These are phyloP conservation scores for Drosophila cracens DNA, from an alignment of 2,888 invertebrate genomes.

Conservation along the genomic window DNA sequence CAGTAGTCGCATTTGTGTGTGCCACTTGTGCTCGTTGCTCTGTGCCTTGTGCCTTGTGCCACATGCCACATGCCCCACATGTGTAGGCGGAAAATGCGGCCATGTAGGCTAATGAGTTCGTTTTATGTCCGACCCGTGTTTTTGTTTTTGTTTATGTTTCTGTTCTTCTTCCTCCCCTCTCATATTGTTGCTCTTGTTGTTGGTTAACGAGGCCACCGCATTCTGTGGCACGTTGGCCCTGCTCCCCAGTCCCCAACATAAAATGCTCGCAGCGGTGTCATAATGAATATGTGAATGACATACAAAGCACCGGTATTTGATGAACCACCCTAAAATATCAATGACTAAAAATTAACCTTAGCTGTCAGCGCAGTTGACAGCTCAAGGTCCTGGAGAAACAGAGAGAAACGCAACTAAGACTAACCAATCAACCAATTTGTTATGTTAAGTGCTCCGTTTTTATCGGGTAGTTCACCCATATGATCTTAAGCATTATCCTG, in stretches of 20 bases:
- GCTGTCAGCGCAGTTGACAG: constrained; percentile 20
- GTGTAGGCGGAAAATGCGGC: constrained; percentile 77
- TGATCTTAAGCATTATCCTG: background rate
- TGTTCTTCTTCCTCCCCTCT: background rate
- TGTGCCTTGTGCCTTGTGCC: constrained; percentile 56
- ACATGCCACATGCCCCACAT: constrained; percentile 48
- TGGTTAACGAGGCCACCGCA: constrained; percentile 58
- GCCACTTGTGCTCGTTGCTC: constrained; percentile 29
- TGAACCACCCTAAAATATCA: constrained; percentile 8
- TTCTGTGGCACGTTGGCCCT: constrained; percentile 35
- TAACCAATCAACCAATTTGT: background rate
- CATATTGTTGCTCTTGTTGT: constrained; percentile 24
- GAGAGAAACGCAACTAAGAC: background rate
- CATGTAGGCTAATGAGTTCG: constrained; percentile 78
- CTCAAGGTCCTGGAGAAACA: background rate
- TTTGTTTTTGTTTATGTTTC: constrained; percentile 44
- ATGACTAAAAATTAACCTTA: constrained; percentile 5
- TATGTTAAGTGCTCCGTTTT: background rate
- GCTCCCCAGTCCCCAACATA: constrained; percentile 8
- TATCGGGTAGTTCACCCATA: background rate
- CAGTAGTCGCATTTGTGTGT: constrained; percentile 17
- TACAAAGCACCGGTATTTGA: constrained; percentile 37
- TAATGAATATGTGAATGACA: constrained; percentile 49
- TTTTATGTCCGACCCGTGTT: constrained; percentile 59
- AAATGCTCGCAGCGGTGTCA: constrained; percentile 57